Base-by-base conservation (phyloP, 2,797 vertebrate species). In the Enteromius treurensis region DNA sequence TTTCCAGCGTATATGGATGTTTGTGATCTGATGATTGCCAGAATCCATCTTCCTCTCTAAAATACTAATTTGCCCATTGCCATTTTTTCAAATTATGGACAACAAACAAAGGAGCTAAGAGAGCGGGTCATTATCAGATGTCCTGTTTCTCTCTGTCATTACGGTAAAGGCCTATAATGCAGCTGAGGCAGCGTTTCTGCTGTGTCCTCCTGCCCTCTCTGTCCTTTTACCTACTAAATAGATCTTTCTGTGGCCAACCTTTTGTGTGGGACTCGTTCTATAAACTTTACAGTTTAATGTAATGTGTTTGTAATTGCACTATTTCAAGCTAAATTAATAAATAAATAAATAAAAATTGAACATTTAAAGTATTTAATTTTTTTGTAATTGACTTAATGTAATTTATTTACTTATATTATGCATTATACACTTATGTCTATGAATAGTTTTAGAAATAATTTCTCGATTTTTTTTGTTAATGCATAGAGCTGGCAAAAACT, bases 101-200 rank as follows among this genome's bases (percentile, higher is more conserved):
- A 62, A 83, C 64, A 83, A 77, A 58, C 64, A 47, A 73, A 77
- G 8, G 82, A 78, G 55, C 42, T 71, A 58, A 71, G 42, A 78
- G 53, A 70, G 37, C 14, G 15, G 29, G 34, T 67, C 53, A 64
- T 71, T 83, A 83, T 71, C 67, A 83, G 75, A 76, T 77, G 74
- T 37, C 74, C 67, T 19, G 75, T 78, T 71, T 79, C 53, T 60
- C 79, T 64, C 53, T 79, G 65, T 71, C 82, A 83, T 79, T 83
- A 83, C 26, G 13, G 82, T 78, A 78, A 83, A 83, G 82, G 67
- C 53, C 29, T 78, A 37, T 78, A 79, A 78, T 78, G 81, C 74
- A 55, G 67, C 69, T 26, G 34, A 78, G 75, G 37, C 42, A 78
- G 34, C 71, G 0, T 53, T 77, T 42, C 17, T 69, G 68, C 47